Evolutionary conservation across 2,888 invertebrate species (phyloP).

Genomic region (Cantharis flavilabris): DNA sequence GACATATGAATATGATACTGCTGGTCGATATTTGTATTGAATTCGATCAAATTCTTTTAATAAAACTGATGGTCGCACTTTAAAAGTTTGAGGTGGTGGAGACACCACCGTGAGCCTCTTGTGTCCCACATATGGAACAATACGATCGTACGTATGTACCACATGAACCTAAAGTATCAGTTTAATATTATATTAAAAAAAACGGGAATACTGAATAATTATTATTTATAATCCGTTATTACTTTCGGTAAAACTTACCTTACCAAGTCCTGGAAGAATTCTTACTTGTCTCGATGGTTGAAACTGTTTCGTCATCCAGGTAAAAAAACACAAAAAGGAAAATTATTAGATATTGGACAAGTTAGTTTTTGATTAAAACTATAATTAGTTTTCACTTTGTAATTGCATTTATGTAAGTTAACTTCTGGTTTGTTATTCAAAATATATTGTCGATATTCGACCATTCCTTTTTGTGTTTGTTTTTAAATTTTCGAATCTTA

Average conservation of each 20-base stretch:
- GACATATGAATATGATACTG: constrained; percentile 66
- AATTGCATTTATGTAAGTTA: background rate
- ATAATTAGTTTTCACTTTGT: background rate
- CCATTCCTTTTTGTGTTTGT: background rate
- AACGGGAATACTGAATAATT: background rate
- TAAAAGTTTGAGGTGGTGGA: constrained; percentile 62
- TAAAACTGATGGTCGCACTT: constrained; percentile 69
- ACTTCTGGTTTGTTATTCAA: background rate
- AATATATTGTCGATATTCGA: background rate
- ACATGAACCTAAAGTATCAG: constrained; percentile 51
- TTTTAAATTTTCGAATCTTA: background rate
- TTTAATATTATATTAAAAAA: background rate
- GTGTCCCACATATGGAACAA: constrained; percentile 57
- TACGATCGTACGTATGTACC: constrained; percentile 55
- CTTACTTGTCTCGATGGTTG: constrained; percentile 54
- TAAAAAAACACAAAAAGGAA: constrained; percentile 31
- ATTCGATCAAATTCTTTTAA: constrained; percentile 72
- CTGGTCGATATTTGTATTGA: constrained; percentile 66
- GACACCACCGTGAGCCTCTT: constrained; percentile 67
- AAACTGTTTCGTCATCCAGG: constrained; percentile 18
- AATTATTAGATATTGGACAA: constrained; percentile 28
- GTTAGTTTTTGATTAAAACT: constrained; percentile 21
- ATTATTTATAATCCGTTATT: background rate
- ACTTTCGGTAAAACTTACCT: constrained; percentile 51
- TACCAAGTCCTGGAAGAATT: constrained; percentile 55